Base-by-base conservation (phyloP, 2,888 invertebrate genomes). In the Stegana nigrithorax region DNA sequence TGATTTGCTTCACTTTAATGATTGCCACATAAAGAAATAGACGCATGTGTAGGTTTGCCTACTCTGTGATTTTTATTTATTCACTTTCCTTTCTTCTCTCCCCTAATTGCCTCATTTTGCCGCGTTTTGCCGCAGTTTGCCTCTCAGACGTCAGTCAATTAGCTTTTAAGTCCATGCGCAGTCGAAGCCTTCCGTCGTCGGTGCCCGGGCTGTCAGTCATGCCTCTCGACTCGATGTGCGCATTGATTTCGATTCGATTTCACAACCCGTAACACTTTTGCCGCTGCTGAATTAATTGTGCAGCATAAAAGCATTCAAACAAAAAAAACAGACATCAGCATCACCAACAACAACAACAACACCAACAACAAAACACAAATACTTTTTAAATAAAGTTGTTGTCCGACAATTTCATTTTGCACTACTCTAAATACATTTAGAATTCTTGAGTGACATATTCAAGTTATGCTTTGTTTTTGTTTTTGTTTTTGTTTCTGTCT, bases 161-260 rank as follows among this genome's bases (percentile, higher is more conserved):
- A n/a, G n/a, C n/a, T n/a, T n/a, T n/a, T n/a, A n/a, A n/a, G n/a
- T n/a, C n/a, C n/a, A n/a, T n/a, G n/a, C n/a, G n/a, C n/a, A n/a
- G n/a, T n/a, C n/a, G n/a, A n/a, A n/a, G n/a, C n/a, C n/a, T n/a
- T n/a, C n/a, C n/a, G n/a, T n/a, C n/a, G n/a, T n/a, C n/a, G n/a
- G n/a, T n/a, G n/a, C n/a, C n/a, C n/a, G n/a, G n/a, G n/a, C n/a
- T 60, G 60, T 60, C 60, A 60, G 55, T 60, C 60, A 60, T 23
- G 27, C n/a, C n/a, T n/a, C n/a, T 55, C 29, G 55, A 25, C 23
- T 19, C 32, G 21, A n/a, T 27, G 42, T 58, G 44, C 26, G 58
- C 58, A 26, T 42, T 27, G 23, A 36, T 39, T 39, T 39, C 39
- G 39, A 14, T 39, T 39, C 39, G 39, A 55, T 55, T 60, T 51